Base-by-base conservation (phyloP, 2,888 invertebrate species). In the Drosophila sordidula region DNA sequence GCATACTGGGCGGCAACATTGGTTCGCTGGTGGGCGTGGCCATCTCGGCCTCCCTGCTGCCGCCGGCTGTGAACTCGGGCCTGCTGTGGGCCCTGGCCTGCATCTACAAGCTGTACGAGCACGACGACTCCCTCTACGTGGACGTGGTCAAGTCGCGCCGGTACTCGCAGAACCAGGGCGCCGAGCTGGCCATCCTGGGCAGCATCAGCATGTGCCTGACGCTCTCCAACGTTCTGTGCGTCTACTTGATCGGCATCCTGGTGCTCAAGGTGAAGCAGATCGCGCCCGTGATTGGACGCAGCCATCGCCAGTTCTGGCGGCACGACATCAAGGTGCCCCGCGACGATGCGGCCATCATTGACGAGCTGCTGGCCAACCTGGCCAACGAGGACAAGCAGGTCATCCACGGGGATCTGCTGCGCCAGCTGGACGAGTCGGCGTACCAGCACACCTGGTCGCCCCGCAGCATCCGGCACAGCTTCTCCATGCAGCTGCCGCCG, bases 21-120 rank as follows among this genome's bases (percentile, higher is more conserved):
- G 95, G 96, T 0, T 96, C 96, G 0, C 92, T 96, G 6, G 96
- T 96, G 0, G 96, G 96, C 4, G 96, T 96, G 5, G 96, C 96
- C 4, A 96, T 97, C 80, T 96, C 96, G 0, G 96, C 96, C 0
- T 96, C 96, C 0, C 91, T 97, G 14, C 92, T 96, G 62, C 96
- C 96, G 0, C 96, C 97, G 3, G 96, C 96, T 55, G 96, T 96
- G 1, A 96, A 97, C 92, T 95, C 96, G 66, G 95, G 95, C 14
- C 90, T 95, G 0, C 91, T 95, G 0, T 95, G 95, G 95, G 94
- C 95, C 0, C 92, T 95, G 90, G 93, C 95, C 0, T 90, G 93
- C 9, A 93, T 94, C 22, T 94, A 94, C 63, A 92, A 93, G 63
- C 73, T 94, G 6, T 93, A 93, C 87, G 91, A 93, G 70, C 86